phyloP scores from a whole-genome alignment of 2,888 invertebrate species.

The Eupithecia pulchellata region DNA sequence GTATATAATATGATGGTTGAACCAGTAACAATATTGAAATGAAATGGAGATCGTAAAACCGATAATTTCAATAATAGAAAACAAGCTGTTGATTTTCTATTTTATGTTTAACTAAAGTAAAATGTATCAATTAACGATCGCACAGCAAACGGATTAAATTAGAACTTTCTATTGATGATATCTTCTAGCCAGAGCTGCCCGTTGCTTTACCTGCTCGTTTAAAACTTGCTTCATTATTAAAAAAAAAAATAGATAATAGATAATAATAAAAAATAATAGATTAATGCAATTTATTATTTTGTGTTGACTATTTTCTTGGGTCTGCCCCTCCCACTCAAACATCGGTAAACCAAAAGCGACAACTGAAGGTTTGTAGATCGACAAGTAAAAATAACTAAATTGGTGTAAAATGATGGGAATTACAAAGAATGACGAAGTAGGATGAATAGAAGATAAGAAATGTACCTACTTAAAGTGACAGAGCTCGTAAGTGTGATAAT shows the following conservation, averaged over 20 bases:
- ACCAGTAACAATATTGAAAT: background rate
- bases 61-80: background rate
- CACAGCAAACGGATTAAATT: slow-evolving; percentile 15
- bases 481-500: background rate
- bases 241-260: no score
- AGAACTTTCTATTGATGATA: slow-evolving; percentile 29
- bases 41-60: background rate
- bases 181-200: background rate
- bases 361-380: background rate
- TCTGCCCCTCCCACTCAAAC: background rate
- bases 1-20: background rate
- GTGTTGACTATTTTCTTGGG: background rate
- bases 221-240: background rate
- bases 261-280: no score
- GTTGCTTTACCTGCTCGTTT: background rate
- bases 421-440: background rate
- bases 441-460: background rate
- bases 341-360: background rate
- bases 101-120: background rate
- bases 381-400: background rate
- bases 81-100: background rate
- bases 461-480: background rate
- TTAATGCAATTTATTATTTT: background rate
- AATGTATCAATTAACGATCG: background rate
- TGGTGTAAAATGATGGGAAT: background rate